Conservation (phyloP, 2,113 vertebrate genomes). For the Galemys pyrenaicus region DNA sequence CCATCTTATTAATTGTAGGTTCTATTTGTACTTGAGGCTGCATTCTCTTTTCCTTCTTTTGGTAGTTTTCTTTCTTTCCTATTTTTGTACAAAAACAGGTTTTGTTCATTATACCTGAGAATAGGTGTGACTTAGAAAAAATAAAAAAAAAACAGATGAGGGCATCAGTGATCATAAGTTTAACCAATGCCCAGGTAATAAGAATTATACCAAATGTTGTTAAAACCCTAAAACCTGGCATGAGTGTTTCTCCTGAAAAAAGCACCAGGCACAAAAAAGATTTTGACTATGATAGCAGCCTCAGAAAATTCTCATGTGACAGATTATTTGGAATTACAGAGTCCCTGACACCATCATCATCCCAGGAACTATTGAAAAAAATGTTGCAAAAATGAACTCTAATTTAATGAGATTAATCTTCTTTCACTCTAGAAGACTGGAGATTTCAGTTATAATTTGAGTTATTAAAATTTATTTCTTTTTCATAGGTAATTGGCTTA, state of each 20-base stretch:
- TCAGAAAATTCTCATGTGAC: neutral
- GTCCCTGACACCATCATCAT: neutral
- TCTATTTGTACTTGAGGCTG: neutral
- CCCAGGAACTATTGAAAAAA: neutral
- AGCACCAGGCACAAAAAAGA: accelerated
- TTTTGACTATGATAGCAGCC: neutral
- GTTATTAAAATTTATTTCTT: neutral
- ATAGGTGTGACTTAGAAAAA: neutral
- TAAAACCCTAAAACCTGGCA: neutral
- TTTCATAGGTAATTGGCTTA: neutral
- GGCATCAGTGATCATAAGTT: neutral
- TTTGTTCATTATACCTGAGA: neutral
- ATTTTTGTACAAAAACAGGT: neutral
- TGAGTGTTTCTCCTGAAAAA: neutral
- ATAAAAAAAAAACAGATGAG: too few relatives aligned
- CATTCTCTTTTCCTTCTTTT: neutral
- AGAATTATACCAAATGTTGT: neutral
- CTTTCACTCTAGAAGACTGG: neutral
- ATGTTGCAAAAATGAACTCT: neutral
- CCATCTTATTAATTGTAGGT: neutral
- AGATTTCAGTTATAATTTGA: neutral
- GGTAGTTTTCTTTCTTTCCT: neutral
- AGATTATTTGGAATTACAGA: neutral
- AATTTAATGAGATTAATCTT: neutral
- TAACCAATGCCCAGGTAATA: neutral